Conservation (phyloP, 2,888 invertebrate species). For the Aleiodes testaceus region DNA sequence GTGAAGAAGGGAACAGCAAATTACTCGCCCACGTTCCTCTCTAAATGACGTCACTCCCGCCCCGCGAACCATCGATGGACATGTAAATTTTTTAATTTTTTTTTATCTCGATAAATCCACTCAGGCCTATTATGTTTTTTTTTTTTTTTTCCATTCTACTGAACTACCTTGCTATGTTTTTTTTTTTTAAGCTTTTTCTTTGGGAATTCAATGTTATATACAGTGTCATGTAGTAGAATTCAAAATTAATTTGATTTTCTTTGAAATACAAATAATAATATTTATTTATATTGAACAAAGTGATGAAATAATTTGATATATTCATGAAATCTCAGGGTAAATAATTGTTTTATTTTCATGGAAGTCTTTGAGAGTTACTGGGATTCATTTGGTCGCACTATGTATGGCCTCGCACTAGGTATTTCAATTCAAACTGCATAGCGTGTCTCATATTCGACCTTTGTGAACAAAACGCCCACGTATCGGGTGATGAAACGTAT, state of each 20-base stretch:
- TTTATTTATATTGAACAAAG: too few relatives aligned
- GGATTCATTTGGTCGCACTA: slow-evolving; percentile 7
- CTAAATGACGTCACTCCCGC: slow-evolving; percentile 37
- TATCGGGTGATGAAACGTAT: not conserved
- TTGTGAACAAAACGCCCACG: slow-evolving; percentile 14
- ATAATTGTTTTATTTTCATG: not conserved
- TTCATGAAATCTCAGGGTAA: not conserved
- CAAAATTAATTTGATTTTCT: too few relatives aligned
- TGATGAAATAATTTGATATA: too few relatives aligned
- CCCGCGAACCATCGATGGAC: slow-evolving; percentile 20
- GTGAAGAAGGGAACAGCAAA: slow-evolving; percentile 3
- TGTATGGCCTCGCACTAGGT: slow-evolving; percentile 19
- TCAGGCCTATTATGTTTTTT: slow-evolving; percentile 26
- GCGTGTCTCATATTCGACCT: slow-evolving; percentile 15
- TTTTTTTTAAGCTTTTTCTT: slow-evolving; percentile 15
- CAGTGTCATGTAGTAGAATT: not conserved
- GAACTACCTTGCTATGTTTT: slow-evolving; percentile 12
- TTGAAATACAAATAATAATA: too few relatives aligned
- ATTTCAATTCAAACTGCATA: not conserved
- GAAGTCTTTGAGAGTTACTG: not conserved
- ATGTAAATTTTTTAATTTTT: not conserved
- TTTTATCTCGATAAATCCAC: slow-evolving; percentile 30
- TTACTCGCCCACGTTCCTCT: slow-evolving; percentile 35
- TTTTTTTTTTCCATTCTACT: slow-evolving; percentile 29
- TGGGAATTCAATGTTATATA: not conserved